A percentile compares a stretch with the other conserved stretches of the same genome.
Evolutionary conservation across 2,888 invertebrate species (phyloP).

Genomic region (Nycteola revayana): DNA sequence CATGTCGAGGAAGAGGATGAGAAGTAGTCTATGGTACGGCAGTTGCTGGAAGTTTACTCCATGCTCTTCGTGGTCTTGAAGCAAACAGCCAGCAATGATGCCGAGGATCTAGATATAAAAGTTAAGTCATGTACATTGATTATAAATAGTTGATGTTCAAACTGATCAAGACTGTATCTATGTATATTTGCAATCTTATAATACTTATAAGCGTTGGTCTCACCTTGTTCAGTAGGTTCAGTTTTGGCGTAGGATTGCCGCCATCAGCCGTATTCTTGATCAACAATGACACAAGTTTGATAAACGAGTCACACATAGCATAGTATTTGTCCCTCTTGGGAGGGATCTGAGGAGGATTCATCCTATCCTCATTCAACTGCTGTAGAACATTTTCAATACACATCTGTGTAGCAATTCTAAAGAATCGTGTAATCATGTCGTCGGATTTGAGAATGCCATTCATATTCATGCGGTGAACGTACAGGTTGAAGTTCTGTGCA

Average conservation of each 20-base stretch:
- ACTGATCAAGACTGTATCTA: too few species aligned
- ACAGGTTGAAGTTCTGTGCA: slow-evolving; percentile 94
- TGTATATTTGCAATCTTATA: too few species aligned
- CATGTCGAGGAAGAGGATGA: slow-evolving; percentile 97
- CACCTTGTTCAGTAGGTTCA: slow-evolving; percentile 98
- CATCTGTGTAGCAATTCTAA: slow-evolving; percentile 97
- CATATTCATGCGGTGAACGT: slow-evolving; percentile 98
- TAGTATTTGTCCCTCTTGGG: slow-evolving; percentile 93
- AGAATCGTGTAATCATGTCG: slow-evolving; percentile 97
- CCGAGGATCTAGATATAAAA: slow-evolving; percentile 85
- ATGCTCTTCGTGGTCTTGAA: slow-evolving; percentile 97
- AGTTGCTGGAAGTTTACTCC: slow-evolving; percentile 96
- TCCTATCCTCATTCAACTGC: slow-evolving; percentile 87
- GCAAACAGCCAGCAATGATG: slow-evolving; percentile 96
- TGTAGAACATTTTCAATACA: slow-evolving; percentile 97
- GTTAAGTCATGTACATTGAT: background rate
- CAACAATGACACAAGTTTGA: slow-evolving; percentile 95
- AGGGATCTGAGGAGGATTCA: slow-evolving; percentile 84
- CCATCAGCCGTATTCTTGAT: slow-evolving; percentile 96
- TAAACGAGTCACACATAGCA: slow-evolving; percentile 97
- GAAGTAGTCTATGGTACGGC: slow-evolving; percentile 98
- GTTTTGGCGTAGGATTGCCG: slow-evolving; percentile 96
- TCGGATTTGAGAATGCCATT: slow-evolving; percentile 96
- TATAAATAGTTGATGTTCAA: too few species aligned
- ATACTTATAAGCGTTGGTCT: too few species aligned